These are phyloP conservation scores for Musca vetustissima DNA, from an alignment of 1,140 invertebrate species.

Conservation along the genomic window DNA sequence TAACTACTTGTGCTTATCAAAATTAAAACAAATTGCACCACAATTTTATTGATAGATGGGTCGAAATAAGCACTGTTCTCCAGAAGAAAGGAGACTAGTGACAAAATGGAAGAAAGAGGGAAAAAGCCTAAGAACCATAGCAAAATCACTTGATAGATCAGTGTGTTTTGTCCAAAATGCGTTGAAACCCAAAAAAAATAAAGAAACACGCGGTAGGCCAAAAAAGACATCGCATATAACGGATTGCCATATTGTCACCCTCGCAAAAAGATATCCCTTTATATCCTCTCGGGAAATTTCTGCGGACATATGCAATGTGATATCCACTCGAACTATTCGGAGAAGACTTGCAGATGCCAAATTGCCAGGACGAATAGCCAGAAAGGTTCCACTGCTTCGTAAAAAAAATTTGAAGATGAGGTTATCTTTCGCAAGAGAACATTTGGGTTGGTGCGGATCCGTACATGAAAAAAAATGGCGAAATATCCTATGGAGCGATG, in stretches of 20 bases:
- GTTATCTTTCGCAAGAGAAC: too few species aligned
- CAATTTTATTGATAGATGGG: background rate
- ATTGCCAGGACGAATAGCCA: too few species aligned
- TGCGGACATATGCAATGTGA: background rate
- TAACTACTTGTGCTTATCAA: background rate
- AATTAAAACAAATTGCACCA: background rate
- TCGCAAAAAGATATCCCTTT: background rate
- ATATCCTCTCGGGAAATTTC: background rate
- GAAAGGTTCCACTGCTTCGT: background rate
- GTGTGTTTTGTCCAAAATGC: conserved; percentile 8
- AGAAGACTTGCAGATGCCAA: background rate
- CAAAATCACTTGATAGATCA: background rate
- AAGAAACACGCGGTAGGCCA: background rate
- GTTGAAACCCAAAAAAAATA: background rate
- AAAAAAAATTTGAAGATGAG: conserved; percentile 4
- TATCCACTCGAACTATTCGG: background rate
- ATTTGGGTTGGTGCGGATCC: background rate
- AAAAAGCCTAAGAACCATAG: background rate
- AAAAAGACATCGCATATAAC: background rate
- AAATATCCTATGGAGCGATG: background rate
- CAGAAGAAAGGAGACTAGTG: background rate
- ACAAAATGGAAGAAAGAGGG: too few species aligned
- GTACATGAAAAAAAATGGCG: conserved; percentile 13
- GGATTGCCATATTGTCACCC: background rate
- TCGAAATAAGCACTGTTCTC: background rate